These are phyloP conservation scores for Platycheirus rosarum DNA, from an alignment of 2,888 invertebrate genomes.

Conservation along the genomic window DNA sequence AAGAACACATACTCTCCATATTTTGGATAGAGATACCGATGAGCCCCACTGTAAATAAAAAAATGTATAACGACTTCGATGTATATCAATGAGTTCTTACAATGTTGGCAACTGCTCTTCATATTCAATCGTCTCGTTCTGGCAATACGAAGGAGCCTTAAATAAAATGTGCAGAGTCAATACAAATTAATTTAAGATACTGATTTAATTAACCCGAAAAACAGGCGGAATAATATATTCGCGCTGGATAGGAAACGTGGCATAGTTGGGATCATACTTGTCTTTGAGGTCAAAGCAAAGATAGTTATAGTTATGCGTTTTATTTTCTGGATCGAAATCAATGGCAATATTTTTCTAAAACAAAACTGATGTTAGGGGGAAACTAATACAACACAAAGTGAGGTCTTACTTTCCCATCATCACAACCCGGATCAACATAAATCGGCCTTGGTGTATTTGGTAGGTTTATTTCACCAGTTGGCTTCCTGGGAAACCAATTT, in stretches of 20 bases:
- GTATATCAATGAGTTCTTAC: conserved; percentile 83
- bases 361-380: no score
- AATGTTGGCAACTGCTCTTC: conserved; percentile 86
- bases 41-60: conserved; percentile 87
- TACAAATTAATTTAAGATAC: conserved; percentile 70
- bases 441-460: conserved; percentile 6
- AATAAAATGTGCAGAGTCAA: conserved; percentile 57
- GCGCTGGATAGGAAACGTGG: conserved; percentile 83
- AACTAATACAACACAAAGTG: background rate
- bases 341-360: conserved; percentile 75
- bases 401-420: conserved; percentile 86
- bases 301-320: conserved; percentile 80
- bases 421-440: conserved; percentile 83
- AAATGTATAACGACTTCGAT: background rate
- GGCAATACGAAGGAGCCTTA: conserved; percentile 88
- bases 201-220: conserved; percentile 83
- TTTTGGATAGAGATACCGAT: conserved; percentile 90
- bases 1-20: conserved; percentile 91
- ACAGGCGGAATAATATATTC: conserved; percentile 84
- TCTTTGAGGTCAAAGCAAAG: conserved; percentile 85
- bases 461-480: conserved; percentile 1
- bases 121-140: conserved; percentile 87
- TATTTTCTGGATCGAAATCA: conserved; percentile 78
- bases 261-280: conserved; percentile 83
- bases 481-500: conserved; percentile 77